A percentile compares a stretch with the other conserved stretches of the same genome.
These are phyloP conservation scores for Phaenicophaeus curvirostris DNA, from an alignment of 2,797 vertebrate genomes.

Conservation along the genomic window DNA sequence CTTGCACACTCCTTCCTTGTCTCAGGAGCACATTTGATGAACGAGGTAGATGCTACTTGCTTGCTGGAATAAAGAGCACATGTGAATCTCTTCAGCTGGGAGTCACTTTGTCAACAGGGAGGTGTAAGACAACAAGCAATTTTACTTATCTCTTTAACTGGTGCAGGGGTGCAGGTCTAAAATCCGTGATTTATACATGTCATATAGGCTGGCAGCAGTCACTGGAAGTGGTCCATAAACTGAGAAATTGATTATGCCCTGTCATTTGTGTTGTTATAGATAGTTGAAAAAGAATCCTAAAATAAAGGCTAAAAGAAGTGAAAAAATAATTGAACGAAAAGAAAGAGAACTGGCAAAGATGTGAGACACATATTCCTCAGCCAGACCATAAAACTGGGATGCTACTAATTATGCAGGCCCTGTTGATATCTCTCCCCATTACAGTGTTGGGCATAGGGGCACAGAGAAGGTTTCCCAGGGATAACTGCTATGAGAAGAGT, in stretches of 20 bases:
- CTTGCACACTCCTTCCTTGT: slow-evolving; percentile 34
- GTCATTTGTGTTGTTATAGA: slow-evolving; percentile 33
- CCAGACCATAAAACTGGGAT: neutral
- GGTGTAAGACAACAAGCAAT: slow-evolving; percentile 45
- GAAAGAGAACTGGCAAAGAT: neutral
- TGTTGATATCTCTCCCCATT: neutral
- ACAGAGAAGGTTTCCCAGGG: neutral
- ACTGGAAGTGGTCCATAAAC: slow-evolving; percentile 10
- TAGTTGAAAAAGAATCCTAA: neutral
- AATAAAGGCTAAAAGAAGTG: slow-evolving; percentile 23
- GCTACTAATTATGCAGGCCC: neutral
- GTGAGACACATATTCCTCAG: neutral
- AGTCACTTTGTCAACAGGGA: slow-evolving; percentile 36
- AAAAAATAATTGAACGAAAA: neutral
- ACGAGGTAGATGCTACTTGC: slow-evolving; percentile 4
- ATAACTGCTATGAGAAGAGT: neutral
- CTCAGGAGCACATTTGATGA: slow-evolving; percentile 7
- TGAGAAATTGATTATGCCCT: slow-evolving; percentile 37
- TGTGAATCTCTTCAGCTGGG: slow-evolving; percentile 21
- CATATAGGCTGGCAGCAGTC: neutral
- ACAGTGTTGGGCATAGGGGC: neutral
- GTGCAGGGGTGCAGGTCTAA: slow-evolving; percentile 13
- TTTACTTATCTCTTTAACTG: slow-evolving; percentile 28
- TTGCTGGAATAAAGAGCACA: slow-evolving; percentile 28
- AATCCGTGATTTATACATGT: slow-evolving; percentile 28